Base-by-base conservation (phyloP, 2,113 vertebrate genomes). In the Myotis yumanensis region DNA sequence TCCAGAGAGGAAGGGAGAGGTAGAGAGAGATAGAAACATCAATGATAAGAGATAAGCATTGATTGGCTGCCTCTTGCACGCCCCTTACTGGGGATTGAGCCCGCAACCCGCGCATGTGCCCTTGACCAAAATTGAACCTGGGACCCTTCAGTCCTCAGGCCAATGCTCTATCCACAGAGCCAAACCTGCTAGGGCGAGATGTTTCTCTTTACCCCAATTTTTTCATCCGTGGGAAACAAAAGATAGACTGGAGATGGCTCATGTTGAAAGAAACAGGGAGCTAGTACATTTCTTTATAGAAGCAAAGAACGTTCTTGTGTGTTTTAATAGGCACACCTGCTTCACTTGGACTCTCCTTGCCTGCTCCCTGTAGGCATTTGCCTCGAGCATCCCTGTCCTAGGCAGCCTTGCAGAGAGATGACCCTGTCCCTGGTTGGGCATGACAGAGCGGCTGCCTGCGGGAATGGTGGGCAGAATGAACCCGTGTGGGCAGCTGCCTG, bases 321-420 rank as follows among this genome's bases (percentile, higher is more conserved):
- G n/a, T 28, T 82, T 64, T 43, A 82, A 11, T 5, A 69, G 86
- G 82, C 54, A 79, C 22, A 43, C 46, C 2, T 11, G 64, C 80
- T 35, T 80, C 54, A 2, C 80, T 59, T 18, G 46, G 72, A 18
- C 48, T 75, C 37, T 17, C 66, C 64, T 66, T 4, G 11, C 54
- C 32, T 30, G 11, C 43, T 90, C 72, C 72, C 86, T 40, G 46
- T 43, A 4, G 84, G 80, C 84, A 88, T 86, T n/a, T 59, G 51
- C 73, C 23, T 54, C 46, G 6, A 0, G 11, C 5, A 8, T 14
- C 7, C 51, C 51, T 51, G 72, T 68, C n/a, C 84, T 17, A 84
- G 64, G 94, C 88, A 87, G 91, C 64, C 94, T 92, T 71, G 89
- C 90, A 87, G 32, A 93, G 93, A 93, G 90, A 73, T 57, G 93